These are phyloP conservation scores for Cygnus atratus DNA, from an alignment of 2,113 vertebrate species.

Conservation along the genomic window DNA sequence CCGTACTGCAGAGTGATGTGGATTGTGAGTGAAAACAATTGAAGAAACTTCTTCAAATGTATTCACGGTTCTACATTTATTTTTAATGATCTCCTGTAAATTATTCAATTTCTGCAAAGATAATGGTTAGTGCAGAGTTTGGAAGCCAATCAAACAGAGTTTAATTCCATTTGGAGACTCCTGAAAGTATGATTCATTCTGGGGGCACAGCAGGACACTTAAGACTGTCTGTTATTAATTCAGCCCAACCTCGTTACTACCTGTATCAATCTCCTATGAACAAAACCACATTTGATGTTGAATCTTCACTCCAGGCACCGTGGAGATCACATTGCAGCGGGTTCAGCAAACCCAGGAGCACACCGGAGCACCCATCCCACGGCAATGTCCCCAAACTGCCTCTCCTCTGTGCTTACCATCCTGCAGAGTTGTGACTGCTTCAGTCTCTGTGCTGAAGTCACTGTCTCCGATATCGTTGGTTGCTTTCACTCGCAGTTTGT, in stretches of 20 bases:
- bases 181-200: conserved; percentile 59
- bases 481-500: conserved; percentile 93
- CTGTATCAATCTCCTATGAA: neutral
- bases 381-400: rapidly evolving
- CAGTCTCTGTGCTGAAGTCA: conserved; percentile 86
- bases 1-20: neutral
- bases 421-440: conserved; percentile 91
- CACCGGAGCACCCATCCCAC: rapidly evolving
- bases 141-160: conserved; percentile 66
- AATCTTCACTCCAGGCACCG: neutral
- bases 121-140: conserved; percentile 64
- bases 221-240: neutral
- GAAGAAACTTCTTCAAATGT: conserved; percentile 54
- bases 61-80: conserved; percentile 56
- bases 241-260: conserved; percentile 24
- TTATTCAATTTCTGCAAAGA: conserved; percentile 74
- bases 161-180: conserved; percentile 64
- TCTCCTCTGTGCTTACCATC: conserved; percentile 83
- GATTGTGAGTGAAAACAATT: conserved; percentile 52
- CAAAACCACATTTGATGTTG: neutral
- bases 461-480: conserved; percentile 96
- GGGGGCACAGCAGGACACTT: conserved; percentile 27
- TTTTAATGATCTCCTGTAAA: conserved; percentile 73
- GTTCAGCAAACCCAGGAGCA: neutral
- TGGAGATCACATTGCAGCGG: neutral